Evolutionary conservation across 2,888 invertebrate species (phyloP), one percentile per base, ranked within the genome.

Genomic region (Drosophila infuscata): DNA sequence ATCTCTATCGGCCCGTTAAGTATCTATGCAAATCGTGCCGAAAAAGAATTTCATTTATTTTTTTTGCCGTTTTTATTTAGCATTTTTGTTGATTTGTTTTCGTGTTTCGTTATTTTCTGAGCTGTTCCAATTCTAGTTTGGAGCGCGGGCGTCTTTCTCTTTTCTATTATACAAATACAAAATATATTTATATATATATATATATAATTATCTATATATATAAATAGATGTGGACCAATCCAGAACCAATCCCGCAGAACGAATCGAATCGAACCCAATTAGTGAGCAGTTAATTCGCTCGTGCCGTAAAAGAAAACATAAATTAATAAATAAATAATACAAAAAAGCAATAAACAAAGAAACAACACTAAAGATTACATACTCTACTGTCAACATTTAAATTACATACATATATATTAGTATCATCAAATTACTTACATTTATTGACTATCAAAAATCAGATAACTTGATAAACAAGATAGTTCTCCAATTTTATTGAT

Each of bases 91-190:
- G 71, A 61, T 62, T 56, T 3, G 43, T 20, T 54, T 54, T n/a
- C 54, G 15, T 32, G 35, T 25, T 51, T 43, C 46, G 38, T n/a
- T 48, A 7, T 53, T 60, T 72, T 64, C 54, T 59, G 72, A 59
- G 53, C 52, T 76, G 76, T 76, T 63, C 79, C 76, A 76, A 57
- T 67, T 75, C 52, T 49, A 20, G 35, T 38, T 57, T 29, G 41
- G 43, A 59, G 66, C 60, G 76, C 62, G 73, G 76, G 76, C 57
- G 76, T 76, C 76, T 79, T 78, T 76, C 76, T 78, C 73, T 72
- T 67, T 72, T 67, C 56, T 17, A 17, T 35, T 51, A 11, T 17
- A 25, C 7, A 46, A 46, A 46, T 25, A 46, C 7, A 8, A 46
- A 1, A 35, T 30, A 12, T 20, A 25, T 30, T 15, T 4, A 52